These are phyloP conservation scores for Sycophila sp. DNA, from an alignment of 1,140 invertebrate genomes.

Conservation along the genomic window DNA sequence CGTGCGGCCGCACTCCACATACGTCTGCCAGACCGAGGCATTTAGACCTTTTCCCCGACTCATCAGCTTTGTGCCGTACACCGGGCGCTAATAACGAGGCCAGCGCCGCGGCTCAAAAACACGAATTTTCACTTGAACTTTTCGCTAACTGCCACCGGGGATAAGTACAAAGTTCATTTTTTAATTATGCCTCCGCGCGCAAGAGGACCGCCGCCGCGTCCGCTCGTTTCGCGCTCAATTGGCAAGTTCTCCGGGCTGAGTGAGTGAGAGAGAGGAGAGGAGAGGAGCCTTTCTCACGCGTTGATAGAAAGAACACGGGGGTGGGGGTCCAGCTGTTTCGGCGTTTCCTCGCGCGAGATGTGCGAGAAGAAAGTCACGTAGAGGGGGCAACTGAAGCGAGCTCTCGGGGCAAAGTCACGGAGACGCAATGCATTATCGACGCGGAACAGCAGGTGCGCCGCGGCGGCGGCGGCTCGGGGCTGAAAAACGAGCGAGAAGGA, in stretches of 20 bases:
- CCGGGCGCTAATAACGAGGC: constrained; percentile 51
- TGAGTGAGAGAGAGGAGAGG: too few relatives aligned
- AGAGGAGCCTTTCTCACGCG: too few relatives aligned
- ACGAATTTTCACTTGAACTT: constrained; percentile 64
- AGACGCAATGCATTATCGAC: constrained; percentile 37
- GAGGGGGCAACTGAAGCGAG: constrained; percentile 13
- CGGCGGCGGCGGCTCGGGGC: constrained; percentile 20
- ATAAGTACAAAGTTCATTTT: constrained; percentile 60
- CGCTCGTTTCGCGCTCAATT: constrained; percentile 40
- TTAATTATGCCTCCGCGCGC: constrained; percentile 51
- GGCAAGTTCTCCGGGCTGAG: constrained; percentile 40
- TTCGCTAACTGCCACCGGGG: constrained; percentile 52
- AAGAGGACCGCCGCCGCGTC: constrained; percentile 6
- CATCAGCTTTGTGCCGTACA: constrained; percentile 61
- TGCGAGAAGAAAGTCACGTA: constrained; percentile 14
- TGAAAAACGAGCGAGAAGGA: constrained; percentile 19
- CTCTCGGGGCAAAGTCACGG: constrained; percentile 26
- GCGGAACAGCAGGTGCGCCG: background rate
- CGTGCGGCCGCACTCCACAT: constrained; percentile 44
- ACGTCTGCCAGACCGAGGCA: constrained; percentile 48
- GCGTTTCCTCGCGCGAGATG: background rate
- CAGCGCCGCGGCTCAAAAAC: constrained; percentile 54
- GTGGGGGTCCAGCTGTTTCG: too few relatives aligned
- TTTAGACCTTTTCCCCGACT: constrained; percentile 61
- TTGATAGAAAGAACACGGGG: too few relatives aligned